A percentile compares a stretch with the other conserved stretches of the same genome.
Conservation (phyloP, 2,113 vertebrate genomes). For the Empidonax traillii region DNA sequence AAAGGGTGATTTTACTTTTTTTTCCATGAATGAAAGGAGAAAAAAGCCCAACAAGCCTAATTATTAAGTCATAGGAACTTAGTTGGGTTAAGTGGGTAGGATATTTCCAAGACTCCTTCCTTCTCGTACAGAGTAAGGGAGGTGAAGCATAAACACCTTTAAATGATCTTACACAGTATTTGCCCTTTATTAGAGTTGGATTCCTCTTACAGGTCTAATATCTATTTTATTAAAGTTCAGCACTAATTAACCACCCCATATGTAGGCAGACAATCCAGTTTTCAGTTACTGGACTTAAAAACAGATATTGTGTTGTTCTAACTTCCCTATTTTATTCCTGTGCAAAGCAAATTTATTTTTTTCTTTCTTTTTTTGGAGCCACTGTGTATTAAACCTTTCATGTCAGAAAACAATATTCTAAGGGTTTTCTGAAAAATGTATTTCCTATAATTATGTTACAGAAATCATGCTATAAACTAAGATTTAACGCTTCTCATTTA, state of each 20-base stretch:
- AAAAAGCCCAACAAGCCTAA: background rate
- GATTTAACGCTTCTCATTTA: background rate
- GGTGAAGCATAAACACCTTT: background rate
- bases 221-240: background rate
- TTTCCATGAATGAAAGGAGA: background rate
- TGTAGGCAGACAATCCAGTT: background rate
- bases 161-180: background rate
- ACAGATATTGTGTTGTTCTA: background rate
- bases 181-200: background rate
- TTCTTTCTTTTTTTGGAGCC: background rate
- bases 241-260: background rate
- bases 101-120: background rate
- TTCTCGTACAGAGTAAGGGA: background rate
- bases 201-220: background rate
- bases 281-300: background rate
- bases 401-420: background rate
- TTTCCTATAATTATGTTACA: background rate
- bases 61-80: background rate
- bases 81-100: background rate
- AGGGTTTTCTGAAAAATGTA: background rate
- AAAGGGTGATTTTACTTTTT: background rate
- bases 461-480: background rate
- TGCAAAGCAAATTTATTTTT: background rate
- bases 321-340: background rate
- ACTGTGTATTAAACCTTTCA: background rate